Evolutionary conservation across 2,797 vertebrate species (phyloP).

Genomic region (Halcyon leucocephala): DNA sequence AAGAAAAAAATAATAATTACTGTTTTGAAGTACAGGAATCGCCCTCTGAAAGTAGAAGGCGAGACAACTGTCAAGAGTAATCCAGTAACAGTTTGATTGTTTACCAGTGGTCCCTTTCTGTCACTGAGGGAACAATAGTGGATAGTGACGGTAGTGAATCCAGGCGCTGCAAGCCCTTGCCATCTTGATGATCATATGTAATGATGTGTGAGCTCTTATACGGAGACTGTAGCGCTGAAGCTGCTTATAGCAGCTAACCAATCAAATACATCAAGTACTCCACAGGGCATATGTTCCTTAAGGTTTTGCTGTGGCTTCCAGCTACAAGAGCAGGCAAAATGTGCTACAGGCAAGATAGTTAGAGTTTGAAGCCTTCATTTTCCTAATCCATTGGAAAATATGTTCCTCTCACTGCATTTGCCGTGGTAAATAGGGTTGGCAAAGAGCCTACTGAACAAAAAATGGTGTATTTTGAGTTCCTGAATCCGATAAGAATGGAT

Average conservation of each 20-base stretch:
- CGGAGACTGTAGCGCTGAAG: neutral
- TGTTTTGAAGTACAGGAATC: neutral
- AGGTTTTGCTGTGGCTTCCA: constrained; percentile 24
- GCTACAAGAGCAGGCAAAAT: constrained; percentile 4
- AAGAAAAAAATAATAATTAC: neutral
- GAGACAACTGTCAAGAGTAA: neutral
- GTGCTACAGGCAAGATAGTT: constrained; percentile 10
- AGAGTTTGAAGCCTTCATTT: constrained; percentile 37
- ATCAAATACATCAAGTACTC: neutral
- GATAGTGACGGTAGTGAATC: neutral
- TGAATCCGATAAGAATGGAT: constrained; percentile 57
- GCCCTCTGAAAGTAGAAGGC: neutral
- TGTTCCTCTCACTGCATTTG: constrained; percentile 24
- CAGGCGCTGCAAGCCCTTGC: neutral
- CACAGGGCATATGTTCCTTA: neutral
- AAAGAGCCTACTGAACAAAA: constrained; percentile 24
- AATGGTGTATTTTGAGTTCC: constrained; percentile 55
- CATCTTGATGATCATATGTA: neutral
- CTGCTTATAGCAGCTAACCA: constrained; percentile 14
- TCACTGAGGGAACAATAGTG: neutral
- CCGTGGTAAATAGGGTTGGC: neutral
- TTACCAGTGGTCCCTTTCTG: neutral
- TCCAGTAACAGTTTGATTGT: neutral
- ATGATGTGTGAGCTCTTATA: neutral
- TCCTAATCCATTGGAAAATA: constrained; percentile 41